phyloP scores from a whole-genome alignment of 1,140 invertebrate genomes.

The Caenorhabditis brenneri region DNA sequence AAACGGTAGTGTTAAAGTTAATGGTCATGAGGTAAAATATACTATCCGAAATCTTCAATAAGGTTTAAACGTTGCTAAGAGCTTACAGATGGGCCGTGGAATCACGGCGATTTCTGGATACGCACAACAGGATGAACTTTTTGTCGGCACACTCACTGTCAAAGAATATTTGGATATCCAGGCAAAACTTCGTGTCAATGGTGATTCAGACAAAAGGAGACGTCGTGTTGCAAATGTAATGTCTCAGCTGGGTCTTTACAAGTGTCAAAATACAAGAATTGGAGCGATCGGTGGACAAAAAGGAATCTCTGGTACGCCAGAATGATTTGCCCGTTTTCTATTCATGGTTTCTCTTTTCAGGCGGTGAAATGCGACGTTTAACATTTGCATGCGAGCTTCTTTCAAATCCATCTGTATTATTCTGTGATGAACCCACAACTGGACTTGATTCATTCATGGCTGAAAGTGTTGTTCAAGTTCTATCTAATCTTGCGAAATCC shows the following conservation, averaged over 20 bases:
- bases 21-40: conserved; percentile 59
- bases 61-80: neutral
- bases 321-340: neutral
- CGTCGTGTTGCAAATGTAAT: conserved; percentile 56
- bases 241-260: conserved; percentile 67
- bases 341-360: conserved; percentile 64
- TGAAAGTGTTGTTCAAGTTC: conserved; percentile 66
- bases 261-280: conserved; percentile 68
- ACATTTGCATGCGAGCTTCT: conserved; percentile 75
- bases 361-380: conserved; percentile 73
- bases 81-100: conserved; percentile 49
- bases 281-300: conserved; percentile 62
- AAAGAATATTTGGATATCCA: conserved; percentile 74
- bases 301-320: conserved; percentile 59
- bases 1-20: conserved; percentile 65
- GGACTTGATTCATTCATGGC: conserved; percentile 84
- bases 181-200: conserved; percentile 17
- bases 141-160: conserved; percentile 75
- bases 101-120: conserved; percentile 74
- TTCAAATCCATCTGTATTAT: conserved; percentile 80
- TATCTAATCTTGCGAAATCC: conserved; percentile 41
- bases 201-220: conserved; percentile 28
- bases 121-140: conserved; percentile 76
- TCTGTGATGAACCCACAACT: conserved; percentile 84
- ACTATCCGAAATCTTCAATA: neutral